Conservation (phyloP, 1,140 invertebrate species). For the Nephotettix cincticeps region DNA sequence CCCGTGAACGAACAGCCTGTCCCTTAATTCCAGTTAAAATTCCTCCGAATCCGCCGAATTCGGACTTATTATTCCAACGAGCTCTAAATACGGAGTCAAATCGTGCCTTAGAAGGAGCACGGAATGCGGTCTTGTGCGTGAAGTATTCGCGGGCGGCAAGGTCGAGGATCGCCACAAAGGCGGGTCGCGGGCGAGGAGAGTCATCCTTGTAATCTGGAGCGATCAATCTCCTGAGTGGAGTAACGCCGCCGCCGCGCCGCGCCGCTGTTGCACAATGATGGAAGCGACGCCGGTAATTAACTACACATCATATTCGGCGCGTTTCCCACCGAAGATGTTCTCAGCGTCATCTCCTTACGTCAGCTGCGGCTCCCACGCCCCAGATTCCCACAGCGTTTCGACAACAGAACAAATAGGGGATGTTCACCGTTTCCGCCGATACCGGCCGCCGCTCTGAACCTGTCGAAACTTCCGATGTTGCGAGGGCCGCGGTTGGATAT, state of each 20-base stretch:
- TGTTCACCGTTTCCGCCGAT: background rate
- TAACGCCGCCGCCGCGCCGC: background rate
- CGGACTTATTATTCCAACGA: too few relatives aligned
- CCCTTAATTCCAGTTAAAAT: too few relatives aligned
- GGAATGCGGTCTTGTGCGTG: background rate
- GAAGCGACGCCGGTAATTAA: background rate
- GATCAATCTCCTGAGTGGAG: background rate
- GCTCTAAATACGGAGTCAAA: background rate
- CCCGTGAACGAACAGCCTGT: too few relatives aligned
- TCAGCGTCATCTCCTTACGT: conserved; percentile 18
- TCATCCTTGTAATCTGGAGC: conserved; percentile 7
- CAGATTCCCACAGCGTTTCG: conserved; percentile 4
- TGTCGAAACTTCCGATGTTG: too few relatives aligned
- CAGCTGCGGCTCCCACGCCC: conserved; percentile 1
- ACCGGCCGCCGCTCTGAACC: too few relatives aligned
- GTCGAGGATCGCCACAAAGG: background rate
- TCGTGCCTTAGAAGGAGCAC: background rate
- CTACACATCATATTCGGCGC: conserved; percentile 12
- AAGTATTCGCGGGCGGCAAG: background rate
- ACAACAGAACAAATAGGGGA: conserved; percentile 13
- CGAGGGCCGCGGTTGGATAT: too few relatives aligned
- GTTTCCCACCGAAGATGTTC: conserved; percentile 15
- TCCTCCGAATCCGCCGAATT: too few relatives aligned
- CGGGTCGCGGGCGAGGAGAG: background rate
- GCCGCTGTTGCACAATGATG: conserved; percentile 4